Base-by-base conservation (phyloP, 2,888 invertebrate species). In the Atherix ibis region DNA sequence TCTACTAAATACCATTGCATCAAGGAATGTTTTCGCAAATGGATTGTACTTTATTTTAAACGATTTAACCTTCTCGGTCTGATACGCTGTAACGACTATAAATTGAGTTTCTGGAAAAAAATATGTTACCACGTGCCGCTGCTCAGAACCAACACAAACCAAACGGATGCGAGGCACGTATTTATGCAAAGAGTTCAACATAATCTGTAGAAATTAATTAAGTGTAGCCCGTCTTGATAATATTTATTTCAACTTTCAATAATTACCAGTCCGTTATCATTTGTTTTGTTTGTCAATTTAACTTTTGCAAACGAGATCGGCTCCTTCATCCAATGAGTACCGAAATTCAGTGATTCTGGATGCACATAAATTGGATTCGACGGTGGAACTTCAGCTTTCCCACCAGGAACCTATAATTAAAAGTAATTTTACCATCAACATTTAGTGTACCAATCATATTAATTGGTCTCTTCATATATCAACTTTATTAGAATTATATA, bases 81-180 rank as follows among this genome's bases (percentile, higher is more conserved):
- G 95, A 59, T 97, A 97, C 0, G 95, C 95, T 0, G 95, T 97
- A 13, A 97, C 97, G 0, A 95, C 95, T 46, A 97, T 92, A 58
- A 97, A 97, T 59, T 92, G 89, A 1, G 94, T 94, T 59, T 92
- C 89, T 0, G 88, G 85, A 54, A 94, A 91, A 13, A 87, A 81
- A 58, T 85, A 88, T 2, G 87, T 87, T 52, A 84, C 76, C 39
- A 89, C 81, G 47, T 80, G 67, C 37, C 83, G 70, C 37, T 82
- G 76, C 52, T 82, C 82, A 0, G 83, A 79, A 4, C 85, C 88
- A 2, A 94, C 89, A 52, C 82, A 78, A 17, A 91, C 84, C 24
- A 95, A 66, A 55, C 92, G 91, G 4, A 95, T 83, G 14, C 89
- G 67, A 0, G 97, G 95, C 52, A 92, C 89, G 56, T 97, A 97